phyloP scores from a whole-genome alignment of 1,140 invertebrate species.

The Drosophila bipectinata region DNA sequence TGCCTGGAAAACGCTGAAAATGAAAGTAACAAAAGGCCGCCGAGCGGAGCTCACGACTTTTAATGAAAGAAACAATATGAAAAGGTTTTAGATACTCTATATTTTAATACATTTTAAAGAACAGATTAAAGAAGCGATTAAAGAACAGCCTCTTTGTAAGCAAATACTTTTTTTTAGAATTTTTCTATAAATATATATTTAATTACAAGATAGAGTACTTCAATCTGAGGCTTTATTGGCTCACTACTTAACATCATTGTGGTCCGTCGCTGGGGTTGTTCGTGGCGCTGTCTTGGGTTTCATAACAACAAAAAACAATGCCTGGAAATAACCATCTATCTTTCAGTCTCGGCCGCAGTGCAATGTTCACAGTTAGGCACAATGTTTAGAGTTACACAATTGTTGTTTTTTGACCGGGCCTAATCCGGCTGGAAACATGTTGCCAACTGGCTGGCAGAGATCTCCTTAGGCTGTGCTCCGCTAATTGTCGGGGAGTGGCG shows the following conservation, averaged over 20 bases:
- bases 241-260: constrained; percentile 27
- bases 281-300: constrained; percentile 60
- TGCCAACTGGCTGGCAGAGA: constrained; percentile 24
- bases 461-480: constrained; percentile 20
- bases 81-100: constrained; percentile 23
- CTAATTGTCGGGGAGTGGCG: constrained; percentile 62
- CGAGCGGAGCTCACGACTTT: constrained; percentile 64
- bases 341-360: constrained; percentile 18
- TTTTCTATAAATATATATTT: neutral
- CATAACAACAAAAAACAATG: constrained; percentile 77
- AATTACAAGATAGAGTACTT: constrained; percentile 1
- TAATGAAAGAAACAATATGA: neutral
- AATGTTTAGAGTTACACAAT: constrained; percentile 47
- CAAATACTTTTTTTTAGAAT: neutral
- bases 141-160: neutral
- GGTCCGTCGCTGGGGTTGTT: constrained; percentile 14
- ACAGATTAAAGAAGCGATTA: neutral
- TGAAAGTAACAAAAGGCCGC: constrained; percentile 43
- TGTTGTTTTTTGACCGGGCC: constrained; percentile 23
- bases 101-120: neutral
- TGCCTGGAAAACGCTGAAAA: constrained; percentile 53
- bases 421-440: constrained; percentile 46
- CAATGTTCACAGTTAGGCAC: constrained; percentile 26
- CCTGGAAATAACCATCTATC: constrained; percentile 74
- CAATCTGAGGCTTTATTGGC: constrained; percentile 18